A percentile compares a stretch with the other conserved stretches of the same genome.
Conservation (phyloP, 2,888 invertebrate genomes). For the Zhengitettix transpicula region DNA sequence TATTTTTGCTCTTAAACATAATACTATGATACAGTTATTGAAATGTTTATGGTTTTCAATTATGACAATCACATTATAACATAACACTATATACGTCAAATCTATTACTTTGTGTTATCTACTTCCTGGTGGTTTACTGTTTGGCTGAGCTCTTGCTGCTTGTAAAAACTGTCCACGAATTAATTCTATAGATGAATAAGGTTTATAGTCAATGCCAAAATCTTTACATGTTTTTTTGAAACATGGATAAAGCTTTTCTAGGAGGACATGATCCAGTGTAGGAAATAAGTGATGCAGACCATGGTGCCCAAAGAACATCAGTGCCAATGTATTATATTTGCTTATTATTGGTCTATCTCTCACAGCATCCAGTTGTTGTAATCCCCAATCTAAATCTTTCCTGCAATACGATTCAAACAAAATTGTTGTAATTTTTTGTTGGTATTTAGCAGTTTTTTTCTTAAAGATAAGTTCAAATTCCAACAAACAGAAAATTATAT, state of each 20-base stretch:
- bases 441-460: no score
- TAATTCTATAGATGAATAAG: slow-evolving; percentile 35
- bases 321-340: slow-evolving; percentile 43
- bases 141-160: slow-evolving; percentile 30
- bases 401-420: slow-evolving; percentile 24
- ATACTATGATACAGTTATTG: no score
- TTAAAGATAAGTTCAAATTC: no score
- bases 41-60: no score
- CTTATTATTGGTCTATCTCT: slow-evolving; percentile 52
- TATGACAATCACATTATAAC: no score
- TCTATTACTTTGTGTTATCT: no score
- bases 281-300: slow-evolving; percentile 67
- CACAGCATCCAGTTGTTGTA: slow-evolving; percentile 56
- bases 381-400: slow-evolving; percentile 51
- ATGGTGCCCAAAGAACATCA: slow-evolving; percentile 65
- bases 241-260: slow-evolving; percentile 46
- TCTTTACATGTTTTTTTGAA: slow-evolving; percentile 45
- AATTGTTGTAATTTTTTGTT: no score
- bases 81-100: no score
- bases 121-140: slow-evolving; percentile 14
- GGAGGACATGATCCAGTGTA: slow-evolving; percentile 56
- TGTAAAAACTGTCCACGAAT: slow-evolving; percentile 50
- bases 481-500: background rate
- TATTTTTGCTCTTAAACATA: no score
- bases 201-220: slow-evolving; percentile 33